Conservation (phyloP, 2,888 invertebrate genomes). For the Drosophila koepferae region DNA sequence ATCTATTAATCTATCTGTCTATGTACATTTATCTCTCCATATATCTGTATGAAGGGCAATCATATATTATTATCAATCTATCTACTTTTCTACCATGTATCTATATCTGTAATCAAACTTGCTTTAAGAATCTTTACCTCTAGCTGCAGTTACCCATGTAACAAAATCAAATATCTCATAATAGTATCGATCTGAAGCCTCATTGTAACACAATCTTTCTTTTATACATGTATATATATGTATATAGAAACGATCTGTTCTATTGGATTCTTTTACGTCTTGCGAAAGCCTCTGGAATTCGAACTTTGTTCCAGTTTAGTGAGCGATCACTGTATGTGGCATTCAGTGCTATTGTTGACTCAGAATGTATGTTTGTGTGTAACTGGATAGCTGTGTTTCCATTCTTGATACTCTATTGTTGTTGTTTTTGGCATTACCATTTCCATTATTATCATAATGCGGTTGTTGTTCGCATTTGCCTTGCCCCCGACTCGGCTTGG, state of each 20-base stretch:
- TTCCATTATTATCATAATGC: conserved; percentile 77
- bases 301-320: background rate
- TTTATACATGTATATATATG: background rate
- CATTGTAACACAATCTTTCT: background rate
- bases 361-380: conserved; percentile 6
- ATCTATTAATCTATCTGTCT: too few species aligned
- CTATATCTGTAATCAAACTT: background rate
- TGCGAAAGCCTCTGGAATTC: background rate
- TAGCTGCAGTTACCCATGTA: too few species aligned
- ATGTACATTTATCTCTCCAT: too few species aligned
- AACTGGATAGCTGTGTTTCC: conserved; percentile 49
- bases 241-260: background rate
- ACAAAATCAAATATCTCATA: background rate
- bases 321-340: conserved; percentile 15
- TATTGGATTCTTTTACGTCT: background rate
- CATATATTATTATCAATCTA: too few species aligned
- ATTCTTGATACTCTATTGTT: conserved; percentile 30
- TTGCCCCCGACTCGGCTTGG: conserved; percentile 51
- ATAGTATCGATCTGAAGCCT: background rate
- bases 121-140: too few species aligned
- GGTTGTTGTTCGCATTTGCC: conserved; percentile 58
- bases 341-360: conserved; percentile 1
- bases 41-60: too few species aligned
- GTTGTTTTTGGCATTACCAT: conserved; percentile 56
- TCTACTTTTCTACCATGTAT: too few species aligned